Base-by-base conservation (phyloP, 2,888 invertebrate species). In the Falcaria lacertinaria region DNA sequence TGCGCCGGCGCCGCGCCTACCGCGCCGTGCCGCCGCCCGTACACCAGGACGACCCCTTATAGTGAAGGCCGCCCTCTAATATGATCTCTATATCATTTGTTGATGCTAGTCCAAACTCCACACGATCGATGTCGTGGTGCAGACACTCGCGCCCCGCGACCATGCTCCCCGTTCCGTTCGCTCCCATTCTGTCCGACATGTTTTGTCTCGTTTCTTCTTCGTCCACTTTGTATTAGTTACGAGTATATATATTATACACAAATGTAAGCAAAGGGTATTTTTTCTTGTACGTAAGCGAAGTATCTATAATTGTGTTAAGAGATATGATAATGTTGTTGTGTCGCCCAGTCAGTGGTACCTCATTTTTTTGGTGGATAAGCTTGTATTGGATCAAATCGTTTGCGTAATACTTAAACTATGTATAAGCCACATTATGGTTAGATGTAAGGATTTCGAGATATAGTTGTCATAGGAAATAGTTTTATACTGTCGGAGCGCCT, bases 381-480 rank as follows among this genome's bases (percentile, higher is more conserved):
- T 80, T 80, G 66, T 69, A 69, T 62, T 60, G 64, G 58, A 69
- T 70, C 57, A 56, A 62, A 71, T 74, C 50, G 64, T 74, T 76
- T 72, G 78, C 77, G 63, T 64, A 56, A 63, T 56, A 58, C 58
- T 50, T 53, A 48, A 47, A 63, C 54, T 55, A 66, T 73, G 69
- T 62, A 50, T 57, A 57, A 60, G 51, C 44, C 54, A 60, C 50
- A 41, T 67, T 37, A 52, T 67, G 67, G 59, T 45, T 64, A 66
- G 66, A 44, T 28, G 45, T 67, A 62, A 68, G 60, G 45, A 44
- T 43, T 49, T 49, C 50, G 44, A 52, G 44, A 42, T 50, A 50
- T 60, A 65, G 63, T 78, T 73, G 75, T 78, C 76, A 73, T 76
- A 80, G 71, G 58, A 64, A 59, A 60, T 70, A 72, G 69, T 79